phyloP scores from a whole-genome alignment of 2,113 vertebrate genomes.

The Dipodomys ordii region DNA sequence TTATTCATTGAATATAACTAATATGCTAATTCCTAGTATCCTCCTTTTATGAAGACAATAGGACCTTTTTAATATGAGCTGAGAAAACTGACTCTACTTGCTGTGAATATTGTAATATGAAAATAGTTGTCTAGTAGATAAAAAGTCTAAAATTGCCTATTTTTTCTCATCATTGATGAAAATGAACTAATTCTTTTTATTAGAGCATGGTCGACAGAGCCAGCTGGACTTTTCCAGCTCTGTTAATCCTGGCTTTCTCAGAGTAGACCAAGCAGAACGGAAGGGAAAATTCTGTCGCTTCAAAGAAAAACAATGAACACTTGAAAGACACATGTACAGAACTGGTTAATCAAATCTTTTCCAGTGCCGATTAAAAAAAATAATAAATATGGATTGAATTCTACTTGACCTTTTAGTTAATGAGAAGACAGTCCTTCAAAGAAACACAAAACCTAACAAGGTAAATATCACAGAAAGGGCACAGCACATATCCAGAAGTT shows the following conservation, averaged over 20 bases:
- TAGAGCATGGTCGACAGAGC: neutral
- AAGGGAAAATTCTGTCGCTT: neutral
- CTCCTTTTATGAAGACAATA: neutral
- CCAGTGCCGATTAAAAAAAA: slow-evolving; percentile 41
- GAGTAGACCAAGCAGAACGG: neutral
- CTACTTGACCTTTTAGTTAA: slow-evolving; percentile 77
- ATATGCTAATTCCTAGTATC: slow-evolving; percentile 35
- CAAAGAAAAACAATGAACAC: neutral
- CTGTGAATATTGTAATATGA: slow-evolving; percentile 17
- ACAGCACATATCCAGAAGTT: slow-evolving; percentile 43
- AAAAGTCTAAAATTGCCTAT: neutral
- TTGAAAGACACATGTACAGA: slow-evolving; percentile 32
- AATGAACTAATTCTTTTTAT: slow-evolving; percentile 53
- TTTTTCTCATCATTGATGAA: neutral
- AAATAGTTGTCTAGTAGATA: neutral
- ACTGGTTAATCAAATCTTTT: slow-evolving; percentile 66
- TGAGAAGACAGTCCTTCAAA: slow-evolving; percentile 70
- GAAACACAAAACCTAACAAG: slow-evolving; percentile 65
- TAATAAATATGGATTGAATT: slow-evolving; percentile 71
- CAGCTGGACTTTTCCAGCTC: neutral
- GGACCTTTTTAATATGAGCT: slow-evolving; percentile 46
- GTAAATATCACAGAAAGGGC: slow-evolving; percentile 84
- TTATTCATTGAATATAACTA: slow-evolving; percentile 45
- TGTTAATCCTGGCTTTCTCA: neutral
- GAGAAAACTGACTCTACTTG: slow-evolving; percentile 28